Evolutionary conservation across 2,888 invertebrate genomes (phyloP).

Genomic region (Synanthedon vespiformis): DNA sequence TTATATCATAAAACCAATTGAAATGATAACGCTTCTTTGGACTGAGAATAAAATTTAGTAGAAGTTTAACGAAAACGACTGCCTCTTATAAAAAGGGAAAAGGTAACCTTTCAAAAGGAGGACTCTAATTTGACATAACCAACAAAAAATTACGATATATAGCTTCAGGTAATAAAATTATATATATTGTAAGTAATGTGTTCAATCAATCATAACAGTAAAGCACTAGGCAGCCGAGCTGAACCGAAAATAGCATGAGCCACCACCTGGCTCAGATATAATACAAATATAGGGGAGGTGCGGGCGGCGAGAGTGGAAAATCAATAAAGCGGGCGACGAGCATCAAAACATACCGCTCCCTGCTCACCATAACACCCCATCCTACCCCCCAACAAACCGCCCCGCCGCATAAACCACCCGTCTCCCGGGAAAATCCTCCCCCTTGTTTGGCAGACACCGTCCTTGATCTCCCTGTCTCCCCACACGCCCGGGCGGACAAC

Average conservation of each 20-base stretch:
- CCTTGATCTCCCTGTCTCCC: constrained; percentile 58
- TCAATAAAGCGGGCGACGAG: constrained; percentile 65
- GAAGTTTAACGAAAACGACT: neutral
- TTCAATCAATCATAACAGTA: constrained; percentile 52
- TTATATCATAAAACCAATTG: no score
- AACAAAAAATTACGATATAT: no score
- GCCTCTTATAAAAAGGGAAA: neutral
- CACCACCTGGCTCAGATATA: constrained; percentile 45
- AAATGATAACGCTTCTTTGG: no score
- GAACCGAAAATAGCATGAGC: constrained; percentile 58
- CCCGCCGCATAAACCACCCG: constrained; percentile 21
- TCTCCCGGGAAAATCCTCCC: constrained; percentile 67
- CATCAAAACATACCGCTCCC: constrained; percentile 62
- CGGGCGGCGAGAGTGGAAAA: constrained; percentile 45
- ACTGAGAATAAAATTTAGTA: neutral
- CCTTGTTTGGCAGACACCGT: constrained; percentile 68
- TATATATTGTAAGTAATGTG: constrained; percentile 8
- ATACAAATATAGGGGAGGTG: constrained; percentile 35
- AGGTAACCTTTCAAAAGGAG: no score
- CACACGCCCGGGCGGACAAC: constrained; percentile 45
- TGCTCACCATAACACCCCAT: constrained; percentile 9
- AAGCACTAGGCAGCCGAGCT: constrained; percentile 35
- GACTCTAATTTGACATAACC: no score
- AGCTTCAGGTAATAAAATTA: no score
- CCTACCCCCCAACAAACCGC: constrained; percentile 11